Conservation (phyloP, 2,113 vertebrate genomes). For the Suncus etruscus region DNA sequence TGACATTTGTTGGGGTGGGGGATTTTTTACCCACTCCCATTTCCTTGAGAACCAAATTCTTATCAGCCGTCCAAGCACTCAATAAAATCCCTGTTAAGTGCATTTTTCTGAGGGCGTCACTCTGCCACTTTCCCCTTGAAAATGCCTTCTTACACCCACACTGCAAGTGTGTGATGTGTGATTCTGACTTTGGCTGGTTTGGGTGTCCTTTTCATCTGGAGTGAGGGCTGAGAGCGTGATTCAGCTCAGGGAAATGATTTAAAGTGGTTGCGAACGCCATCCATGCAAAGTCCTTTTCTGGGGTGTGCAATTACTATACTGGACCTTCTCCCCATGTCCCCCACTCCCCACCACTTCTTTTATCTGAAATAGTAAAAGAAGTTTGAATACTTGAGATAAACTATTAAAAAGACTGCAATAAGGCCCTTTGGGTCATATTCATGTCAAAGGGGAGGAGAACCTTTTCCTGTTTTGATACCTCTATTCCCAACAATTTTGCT, state of each 20-base stretch:
- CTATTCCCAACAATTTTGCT: too few relatives aligned
- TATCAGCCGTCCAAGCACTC: conserved; percentile 59
- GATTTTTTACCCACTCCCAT: conserved; percentile 69
- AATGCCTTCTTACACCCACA: conserved; percentile 82
- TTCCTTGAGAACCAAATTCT: conserved; percentile 74
- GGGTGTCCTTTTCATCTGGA: conserved; percentile 67
- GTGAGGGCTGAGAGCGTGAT: conserved; percentile 65
- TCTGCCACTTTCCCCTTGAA: conserved; percentile 77
- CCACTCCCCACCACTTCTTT: neutral
- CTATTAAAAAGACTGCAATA: too few relatives aligned
- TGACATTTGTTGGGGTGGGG: conserved; percentile 53
- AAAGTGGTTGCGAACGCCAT: conserved; percentile 39
- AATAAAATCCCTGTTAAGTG: conserved; percentile 70
- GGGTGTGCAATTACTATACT: neutral
- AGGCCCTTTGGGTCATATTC: neutral
- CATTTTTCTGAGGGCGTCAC: conserved; percentile 74
- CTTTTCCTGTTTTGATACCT: neutral
- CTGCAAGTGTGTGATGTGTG: conserved; percentile 72
- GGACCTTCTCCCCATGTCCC: neutral
- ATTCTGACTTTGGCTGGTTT: conserved; percentile 68
- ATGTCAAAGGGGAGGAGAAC: neutral
- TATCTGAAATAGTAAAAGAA: neutral
- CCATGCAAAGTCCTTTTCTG: neutral
- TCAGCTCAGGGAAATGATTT: conserved; percentile 67
- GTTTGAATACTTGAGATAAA: neutral